Percentiles rank a stretch among this genome's conserved stretches.
Evolutionary conservation across 2,797 vertebrate species (phyloP).

Genomic region (Lates japonicus): DNA sequence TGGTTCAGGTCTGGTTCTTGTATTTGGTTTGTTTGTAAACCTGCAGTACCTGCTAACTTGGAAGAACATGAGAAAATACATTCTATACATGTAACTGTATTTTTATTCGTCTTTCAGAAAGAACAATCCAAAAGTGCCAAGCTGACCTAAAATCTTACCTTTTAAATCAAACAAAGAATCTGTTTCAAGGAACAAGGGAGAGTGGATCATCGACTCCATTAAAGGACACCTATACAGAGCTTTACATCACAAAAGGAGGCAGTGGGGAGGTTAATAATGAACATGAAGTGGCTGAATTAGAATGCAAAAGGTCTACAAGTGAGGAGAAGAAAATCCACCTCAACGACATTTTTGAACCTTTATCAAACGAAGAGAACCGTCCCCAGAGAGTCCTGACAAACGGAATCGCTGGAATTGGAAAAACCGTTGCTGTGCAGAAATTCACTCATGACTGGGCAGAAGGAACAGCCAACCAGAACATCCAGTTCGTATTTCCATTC

Average conservation of each 20-base stretch:
- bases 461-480: slow-evolving; percentile 6
- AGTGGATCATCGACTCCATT: background rate
- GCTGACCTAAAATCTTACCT: slow-evolving; percentile 23
- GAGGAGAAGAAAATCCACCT: slow-evolving; percentile 32
- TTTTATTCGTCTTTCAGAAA: slow-evolving; percentile 26
- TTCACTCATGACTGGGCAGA: slow-evolving; percentile 44
- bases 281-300: slow-evolving; percentile 15
- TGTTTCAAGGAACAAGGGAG: slow-evolving; percentile 17
- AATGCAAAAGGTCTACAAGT: background rate
- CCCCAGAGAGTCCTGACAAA: slow-evolving; percentile 37
- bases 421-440: slow-evolving; percentile 52
- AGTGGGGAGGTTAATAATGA: slow-evolving; percentile 16
- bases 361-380: background rate
- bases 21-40: too few relatives aligned
- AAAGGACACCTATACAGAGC: slow-evolving; percentile 25
- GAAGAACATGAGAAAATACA: too few relatives aligned
- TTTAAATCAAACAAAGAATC: background rate
- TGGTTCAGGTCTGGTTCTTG: too few relatives aligned
- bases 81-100: background rate
- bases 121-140: background rate
- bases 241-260: slow-evolving; percentile 38
- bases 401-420: slow-evolving; percentile 52
- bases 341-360: slow-evolving; percentile 35
- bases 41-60: too few relatives aligned
- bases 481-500: slow-evolving; percentile 37